Base-by-base conservation (phyloP, 2,888 invertebrate species). In the Ellobium chinense region DNA sequence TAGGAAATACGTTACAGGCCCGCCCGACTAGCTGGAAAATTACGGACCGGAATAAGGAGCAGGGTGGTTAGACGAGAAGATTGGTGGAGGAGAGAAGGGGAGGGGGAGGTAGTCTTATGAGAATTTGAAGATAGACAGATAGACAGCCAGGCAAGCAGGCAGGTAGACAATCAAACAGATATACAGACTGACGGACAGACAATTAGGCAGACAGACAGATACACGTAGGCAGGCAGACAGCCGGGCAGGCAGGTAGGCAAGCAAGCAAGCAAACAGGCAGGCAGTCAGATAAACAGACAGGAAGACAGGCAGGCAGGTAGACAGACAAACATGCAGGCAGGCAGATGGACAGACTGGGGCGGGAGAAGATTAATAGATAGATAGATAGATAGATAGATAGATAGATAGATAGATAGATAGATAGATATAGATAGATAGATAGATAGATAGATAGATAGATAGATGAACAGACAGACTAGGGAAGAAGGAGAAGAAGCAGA, bases 1-100 rank as follows among this genome's bases (percentile, higher is more conserved):
- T 72, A 72, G 58, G 72, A 72, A 36, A 72, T 58, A 72, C 5
- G 72, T 54, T 34, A 36, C 27, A 14, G 72, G 54, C 60, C 58
- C 1, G 5, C 3, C 14, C 1, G 72, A 18, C 58, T 58, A 58
- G 4, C 21, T 60, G 34, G 27, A n/a, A 72, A 72, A 72, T 72
- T 72, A 72, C 36, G 37, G 37, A 24, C 24, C 7, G 46, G 46
- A 46, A 60, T 36, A 9, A 31, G 34, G 56, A 68, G 27, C 46
- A 29, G 27, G 31, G 46, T 21, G 56, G n/a, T 69, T 69, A 63
- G 39, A 36, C 1, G 27, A 62, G 39, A 37, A 27, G 24, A 60
- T 2, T 2, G 37, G 21, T 37, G 29, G 18, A 37, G 62, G 24
- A 24, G 18, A 69, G 31, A 21, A 46, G n/a, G 2, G 12, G 63